These are phyloP conservation scores for Istiophorus platypterus DNA, from an alignment of 2,113 vertebrate species.

Conservation along the genomic window DNA sequence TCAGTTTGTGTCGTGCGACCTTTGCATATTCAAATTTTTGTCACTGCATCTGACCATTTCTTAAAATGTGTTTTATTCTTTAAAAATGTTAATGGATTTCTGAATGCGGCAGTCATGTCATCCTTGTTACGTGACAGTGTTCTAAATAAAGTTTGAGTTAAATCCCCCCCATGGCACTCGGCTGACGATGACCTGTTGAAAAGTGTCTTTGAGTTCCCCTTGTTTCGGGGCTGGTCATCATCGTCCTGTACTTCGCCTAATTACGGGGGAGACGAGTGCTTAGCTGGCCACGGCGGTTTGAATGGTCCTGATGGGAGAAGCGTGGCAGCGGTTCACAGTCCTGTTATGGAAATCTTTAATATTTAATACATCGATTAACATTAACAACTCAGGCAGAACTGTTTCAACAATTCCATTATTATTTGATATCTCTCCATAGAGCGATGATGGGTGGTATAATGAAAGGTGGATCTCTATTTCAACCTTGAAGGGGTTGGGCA, in stretches of 20 bases:
- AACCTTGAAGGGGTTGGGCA: conserved; percentile 98
- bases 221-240: conserved; percentile 57
- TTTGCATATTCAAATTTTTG: no score
- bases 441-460: conserved; percentile 82
- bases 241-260: conserved; percentile 83
- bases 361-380: conserved; percentile 87
- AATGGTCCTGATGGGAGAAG: conserved; percentile 60
- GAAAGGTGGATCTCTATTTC: conserved; percentile 93
- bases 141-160: no score
- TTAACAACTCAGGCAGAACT: conserved; percentile 82
- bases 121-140: no score
- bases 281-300: conserved; percentile 38
- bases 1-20: no score
- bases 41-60: no score
- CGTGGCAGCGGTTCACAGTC: conserved; percentile 77
- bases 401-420: conserved; percentile 85
- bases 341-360: conserved; percentile 85
- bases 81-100: no score
- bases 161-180: no score
- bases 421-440: conserved; percentile 83
- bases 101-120: no score
- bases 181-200: conserved; percentile 26
- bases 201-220: conserved; percentile 47
- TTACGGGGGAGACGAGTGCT: conserved; percentile 63
- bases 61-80: no score